These are phyloP conservation scores for Glaucomys volans DNA, from an alignment of 2,113 vertebrate genomes.

Conservation along the genomic window DNA sequence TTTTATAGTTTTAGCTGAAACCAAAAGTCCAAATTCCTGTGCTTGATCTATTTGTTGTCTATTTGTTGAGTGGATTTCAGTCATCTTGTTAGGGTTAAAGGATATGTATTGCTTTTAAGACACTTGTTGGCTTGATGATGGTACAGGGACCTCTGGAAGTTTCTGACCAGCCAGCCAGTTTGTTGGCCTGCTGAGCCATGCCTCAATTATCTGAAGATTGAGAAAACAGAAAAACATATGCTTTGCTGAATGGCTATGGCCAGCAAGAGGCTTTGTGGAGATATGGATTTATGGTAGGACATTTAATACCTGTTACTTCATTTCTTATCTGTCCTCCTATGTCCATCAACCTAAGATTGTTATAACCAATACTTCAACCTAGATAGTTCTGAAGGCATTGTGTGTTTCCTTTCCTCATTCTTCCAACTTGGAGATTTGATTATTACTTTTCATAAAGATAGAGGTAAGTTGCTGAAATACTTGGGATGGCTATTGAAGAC, in stretches of 20 bases:
- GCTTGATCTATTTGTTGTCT: background rate
- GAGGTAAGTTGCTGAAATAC: background rate
- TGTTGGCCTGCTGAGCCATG: background rate
- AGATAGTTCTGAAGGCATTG: background rate
- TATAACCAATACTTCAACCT: background rate
- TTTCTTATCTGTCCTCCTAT: background rate
- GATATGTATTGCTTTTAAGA: conserved; percentile 34
- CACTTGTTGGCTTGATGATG: background rate
- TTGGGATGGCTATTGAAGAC: background rate
- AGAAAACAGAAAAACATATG: background rate
- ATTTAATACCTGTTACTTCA: background rate
- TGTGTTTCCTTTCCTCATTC: conserved; percentile 23
- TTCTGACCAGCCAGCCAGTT: background rate
- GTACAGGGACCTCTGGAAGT: background rate
- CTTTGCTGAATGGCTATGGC: background rate
- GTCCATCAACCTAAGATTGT: background rate
- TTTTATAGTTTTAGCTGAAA: conserved; percentile 18
- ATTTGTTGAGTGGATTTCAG: background rate
- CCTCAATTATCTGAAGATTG: background rate
- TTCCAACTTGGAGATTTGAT: conserved; percentile 6
- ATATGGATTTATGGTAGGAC: background rate
- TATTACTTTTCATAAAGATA: conserved; percentile 21
- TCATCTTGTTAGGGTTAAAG: background rate
- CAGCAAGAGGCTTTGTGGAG: background rate
- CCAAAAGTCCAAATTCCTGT: conserved; percentile 9